Percentiles rank a stretch among this genome's conserved stretches.
Evolutionary conservation across 2,888 invertebrate species (phyloP).

Genomic region (Alentia gelatinosa): DNA sequence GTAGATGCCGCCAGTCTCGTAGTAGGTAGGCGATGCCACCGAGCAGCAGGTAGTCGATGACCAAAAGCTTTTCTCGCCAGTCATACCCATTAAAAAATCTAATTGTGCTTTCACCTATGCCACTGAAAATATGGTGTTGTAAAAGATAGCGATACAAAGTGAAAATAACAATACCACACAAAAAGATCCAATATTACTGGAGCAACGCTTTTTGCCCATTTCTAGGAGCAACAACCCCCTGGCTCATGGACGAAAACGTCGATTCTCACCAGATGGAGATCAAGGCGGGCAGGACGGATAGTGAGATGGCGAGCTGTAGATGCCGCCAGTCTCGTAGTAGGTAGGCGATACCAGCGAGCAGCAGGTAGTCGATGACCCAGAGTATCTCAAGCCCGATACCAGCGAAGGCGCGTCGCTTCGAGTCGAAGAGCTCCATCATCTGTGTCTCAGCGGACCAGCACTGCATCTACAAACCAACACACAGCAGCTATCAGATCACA

Average conservation of each 20-base stretch:
- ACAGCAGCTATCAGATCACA: too few species aligned
- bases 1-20: slow-evolving; percentile 61
- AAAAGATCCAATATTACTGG: too few species aligned
- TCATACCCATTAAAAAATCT: too few species aligned
- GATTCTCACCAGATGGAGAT: slow-evolving; percentile 57
- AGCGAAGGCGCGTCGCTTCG: slow-evolving; percentile 57
- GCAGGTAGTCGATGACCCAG: slow-evolving; percentile 58
- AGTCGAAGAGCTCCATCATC: slow-evolving; percentile 63
- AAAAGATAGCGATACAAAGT: too few species aligned
- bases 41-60: slow-evolving; percentile 56
- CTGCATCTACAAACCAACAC: neutral
- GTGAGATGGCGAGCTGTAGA: slow-evolving; percentile 58
- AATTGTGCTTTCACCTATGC: too few species aligned
- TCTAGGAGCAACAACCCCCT: too few species aligned
- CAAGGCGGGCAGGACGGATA: slow-evolving; percentile 43
- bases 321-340: slow-evolving; percentile 60
- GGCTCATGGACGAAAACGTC: neutral
- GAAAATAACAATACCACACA: too few species aligned
- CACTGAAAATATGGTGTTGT: too few species aligned
- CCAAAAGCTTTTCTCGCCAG: slow-evolving; percentile 57
- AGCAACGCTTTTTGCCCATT: too few species aligned
- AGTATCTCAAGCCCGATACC: slow-evolving; percentile 59
- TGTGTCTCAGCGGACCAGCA: slow-evolving; percentile 41
- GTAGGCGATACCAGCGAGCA: slow-evolving; percentile 60
- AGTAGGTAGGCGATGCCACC: slow-evolving; percentile 59